Conservation (phyloP, 1,140 invertebrate genomes). For the Eumeta japonica region DNA sequence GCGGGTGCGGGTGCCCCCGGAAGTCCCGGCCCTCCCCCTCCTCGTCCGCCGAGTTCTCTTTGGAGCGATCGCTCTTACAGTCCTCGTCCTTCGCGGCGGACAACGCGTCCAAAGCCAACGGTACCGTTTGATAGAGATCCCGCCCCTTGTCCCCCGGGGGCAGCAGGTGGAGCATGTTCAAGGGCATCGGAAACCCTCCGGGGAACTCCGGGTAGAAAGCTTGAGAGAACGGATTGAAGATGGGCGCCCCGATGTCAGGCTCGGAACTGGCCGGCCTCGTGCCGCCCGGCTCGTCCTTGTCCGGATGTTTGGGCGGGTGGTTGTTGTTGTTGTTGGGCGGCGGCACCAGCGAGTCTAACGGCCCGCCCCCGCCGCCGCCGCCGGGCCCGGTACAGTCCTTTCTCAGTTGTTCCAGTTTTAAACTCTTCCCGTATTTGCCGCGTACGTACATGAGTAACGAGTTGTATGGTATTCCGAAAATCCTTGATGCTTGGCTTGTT, state of each 20-base stretch:
- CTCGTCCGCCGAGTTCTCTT: constrained; percentile 66
- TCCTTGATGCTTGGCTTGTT: constrained; percentile 85
- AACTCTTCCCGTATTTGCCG: constrained; percentile 87
- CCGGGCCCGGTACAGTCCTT: constrained; percentile 86
- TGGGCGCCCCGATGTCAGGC: constrained; percentile 59
- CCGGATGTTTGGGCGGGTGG: constrained; percentile 53
- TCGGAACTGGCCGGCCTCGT: constrained; percentile 64
- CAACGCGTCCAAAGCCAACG: constrained; percentile 52
- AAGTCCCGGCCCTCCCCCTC: constrained; percentile 56
- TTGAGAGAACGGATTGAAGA: constrained; percentile 71
- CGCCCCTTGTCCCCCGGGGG: constrained; percentile 73
- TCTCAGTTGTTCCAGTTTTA: constrained; percentile 81
- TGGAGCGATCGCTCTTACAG: constrained; percentile 64
- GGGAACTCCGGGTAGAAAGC: constrained; percentile 80
- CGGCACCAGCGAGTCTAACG: constrained; percentile 69
- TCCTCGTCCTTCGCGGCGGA: constrained; percentile 62
- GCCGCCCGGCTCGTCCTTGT: constrained; percentile 50
- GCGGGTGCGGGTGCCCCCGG: constrained; percentile 55
- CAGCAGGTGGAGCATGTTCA: constrained; percentile 79
- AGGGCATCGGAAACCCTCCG: constrained; percentile 75
- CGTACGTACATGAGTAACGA: constrained; percentile 87
- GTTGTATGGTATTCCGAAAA: constrained; percentile 90
- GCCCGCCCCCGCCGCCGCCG: no score
- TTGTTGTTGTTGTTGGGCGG: constrained; percentile 71
- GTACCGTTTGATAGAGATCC: constrained; percentile 58